These are phyloP conservation scores for Hexactinellida sp. DNA, from an alignment of 37 sponge, comb jelly and placozoan species.

Conservation along the genomic window DNA sequence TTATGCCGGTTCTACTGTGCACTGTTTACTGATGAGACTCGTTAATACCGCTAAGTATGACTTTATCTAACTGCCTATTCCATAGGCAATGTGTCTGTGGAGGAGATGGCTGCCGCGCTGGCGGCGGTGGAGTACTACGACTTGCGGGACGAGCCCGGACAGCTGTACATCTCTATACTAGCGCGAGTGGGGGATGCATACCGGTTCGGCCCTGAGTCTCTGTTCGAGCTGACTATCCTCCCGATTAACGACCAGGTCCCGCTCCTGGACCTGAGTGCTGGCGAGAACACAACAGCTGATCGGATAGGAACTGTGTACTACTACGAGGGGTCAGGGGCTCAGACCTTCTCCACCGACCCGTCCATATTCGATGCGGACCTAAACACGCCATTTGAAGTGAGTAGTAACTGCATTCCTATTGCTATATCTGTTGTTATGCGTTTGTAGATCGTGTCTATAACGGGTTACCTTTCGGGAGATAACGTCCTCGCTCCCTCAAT, in stretches of 20 bases:
- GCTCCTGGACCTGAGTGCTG: neutral
- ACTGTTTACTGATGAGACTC: too few species aligned
- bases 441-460: neutral
- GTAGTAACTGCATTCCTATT: neutral
- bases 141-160: neutral
- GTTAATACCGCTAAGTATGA: neutral
- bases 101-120: neutral
- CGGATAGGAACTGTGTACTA: neutral
- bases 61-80: neutral
- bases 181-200: neutral
- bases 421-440: neutral
- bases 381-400: neutral
- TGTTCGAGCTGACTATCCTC: neutral
- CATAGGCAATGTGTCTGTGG: neutral
- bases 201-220: neutral
- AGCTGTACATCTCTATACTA: neutral
- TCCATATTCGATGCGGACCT: neutral
- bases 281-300: neutral
- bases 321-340: neutral
- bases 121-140: neutral
- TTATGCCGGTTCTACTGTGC: too few species aligned
- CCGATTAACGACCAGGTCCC: neutral
- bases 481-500: neutral
- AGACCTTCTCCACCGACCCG: conserved; percentile 3
- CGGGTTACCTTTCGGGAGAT: neutral